These are phyloP conservation scores for Thaleichthys pacificus DNA, from an alignment of 2,797 vertebrate genomes.

Conservation along the genomic window DNA sequence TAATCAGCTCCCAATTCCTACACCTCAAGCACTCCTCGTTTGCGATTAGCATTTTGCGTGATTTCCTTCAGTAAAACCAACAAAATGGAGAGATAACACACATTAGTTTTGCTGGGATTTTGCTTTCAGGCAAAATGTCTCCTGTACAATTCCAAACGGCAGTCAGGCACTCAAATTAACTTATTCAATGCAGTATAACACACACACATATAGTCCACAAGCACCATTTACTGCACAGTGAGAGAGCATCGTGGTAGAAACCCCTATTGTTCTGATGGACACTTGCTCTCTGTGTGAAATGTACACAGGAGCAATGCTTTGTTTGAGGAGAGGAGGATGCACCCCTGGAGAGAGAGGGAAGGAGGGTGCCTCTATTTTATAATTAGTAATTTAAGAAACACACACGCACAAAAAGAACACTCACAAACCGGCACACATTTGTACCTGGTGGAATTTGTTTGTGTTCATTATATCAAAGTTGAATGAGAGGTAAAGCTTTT, in stretches of 20 bases:
- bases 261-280: slow-evolving; percentile 52
- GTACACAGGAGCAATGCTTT: slow-evolving; percentile 19
- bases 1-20: slow-evolving; percentile 26
- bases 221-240: slow-evolving; percentile 15
- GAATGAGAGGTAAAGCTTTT: slow-evolving; percentile 32
- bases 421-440: too few relatives aligned
- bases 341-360: slow-evolving; percentile 27
- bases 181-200: neutral
- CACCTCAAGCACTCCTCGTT: slow-evolving; percentile 21
- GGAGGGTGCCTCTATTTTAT: slow-evolving; percentile 19
- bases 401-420: neutral
- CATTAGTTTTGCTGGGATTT: neutral
- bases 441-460: too few relatives aligned
- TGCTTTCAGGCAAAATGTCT: neutral
- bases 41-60: slow-evolving; percentile 9
- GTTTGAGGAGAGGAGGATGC: slow-evolving; percentile 22
- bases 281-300: slow-evolving; percentile 31
- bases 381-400: slow-evolving; percentile 30
- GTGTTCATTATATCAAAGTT: neutral
- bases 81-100: neutral
- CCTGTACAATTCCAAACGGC: neutral
- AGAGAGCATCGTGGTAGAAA: slow-evolving; percentile 16
- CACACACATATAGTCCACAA: neutral
- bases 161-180: neutral
- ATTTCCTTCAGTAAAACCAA: slow-evolving; percentile 25